Conservation (phyloP, 1,140 invertebrate species). For the Pseudomyrmex gracilis region DNA sequence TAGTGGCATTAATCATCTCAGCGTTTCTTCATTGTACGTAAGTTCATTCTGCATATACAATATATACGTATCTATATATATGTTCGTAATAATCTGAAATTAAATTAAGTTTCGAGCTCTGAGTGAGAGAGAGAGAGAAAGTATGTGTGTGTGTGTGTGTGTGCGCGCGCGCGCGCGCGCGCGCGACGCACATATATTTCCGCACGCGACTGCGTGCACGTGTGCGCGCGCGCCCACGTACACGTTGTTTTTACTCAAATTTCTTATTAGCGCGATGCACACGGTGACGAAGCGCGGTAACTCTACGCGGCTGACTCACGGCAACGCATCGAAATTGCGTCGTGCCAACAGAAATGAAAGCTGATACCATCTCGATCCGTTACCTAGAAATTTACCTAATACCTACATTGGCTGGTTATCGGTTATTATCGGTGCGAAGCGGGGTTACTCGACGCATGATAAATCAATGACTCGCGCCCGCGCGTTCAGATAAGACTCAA, state of each 20-base stretch:
- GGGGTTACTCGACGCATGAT: conserved; percentile 48
- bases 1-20: conserved; percentile 21
- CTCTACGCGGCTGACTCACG: conserved; percentile 10
- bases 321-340: conserved; percentile 28
- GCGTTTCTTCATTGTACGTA: not conserved
- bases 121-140: too few relatives aligned
- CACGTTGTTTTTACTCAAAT: not conserved
- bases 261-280: conserved; percentile 27
- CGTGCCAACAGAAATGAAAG: conserved; percentile 42
- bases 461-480: conserved; percentile 56
- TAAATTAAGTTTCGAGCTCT: conserved; percentile 22
- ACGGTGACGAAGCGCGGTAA: conserved; percentile 1
- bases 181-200: not conserved
- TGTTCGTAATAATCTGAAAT: not conserved
- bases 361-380: conserved; percentile 53
- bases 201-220: too few relatives aligned
- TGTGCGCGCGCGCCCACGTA: too few relatives aligned
- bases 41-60: not conserved
- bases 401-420: conserved; percentile 16
- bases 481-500: conserved; percentile 47
- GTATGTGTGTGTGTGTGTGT: too few relatives aligned
- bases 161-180: too few relatives aligned
- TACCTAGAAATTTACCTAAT: conserved; percentile 56
- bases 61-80: not conserved
- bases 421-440: conserved; percentile 46